Evolutionary conservation across 1,140 invertebrate species (phyloP).

Genomic region (Sycobia sp.): DNA sequence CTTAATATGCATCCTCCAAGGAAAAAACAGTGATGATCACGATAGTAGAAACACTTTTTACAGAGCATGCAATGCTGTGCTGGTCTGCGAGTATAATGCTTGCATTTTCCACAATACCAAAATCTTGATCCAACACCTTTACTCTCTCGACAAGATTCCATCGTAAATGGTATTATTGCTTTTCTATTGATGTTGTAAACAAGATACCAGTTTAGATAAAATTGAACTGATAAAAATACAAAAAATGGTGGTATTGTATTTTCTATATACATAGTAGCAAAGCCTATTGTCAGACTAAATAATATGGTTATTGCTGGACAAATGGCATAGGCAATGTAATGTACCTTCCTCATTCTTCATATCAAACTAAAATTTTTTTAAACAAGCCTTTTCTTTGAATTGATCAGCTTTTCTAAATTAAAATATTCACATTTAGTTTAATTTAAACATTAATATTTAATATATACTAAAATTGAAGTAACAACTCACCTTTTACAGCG

Average conservation of each 20-base stretch:
- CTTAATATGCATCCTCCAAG: constrained; percentile 45
- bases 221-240: constrained; percentile 46
- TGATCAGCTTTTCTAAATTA: background rate
- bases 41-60: constrained; percentile 47
- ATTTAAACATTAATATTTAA: background rate
- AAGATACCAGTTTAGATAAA: constrained; percentile 50
- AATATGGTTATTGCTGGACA: constrained; percentile 28
- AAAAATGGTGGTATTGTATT: constrained; percentile 42
- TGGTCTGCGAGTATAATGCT: constrained; percentile 42
- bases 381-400: background rate
- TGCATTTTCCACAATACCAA: constrained; percentile 50
- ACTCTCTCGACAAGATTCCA: constrained; percentile 11
- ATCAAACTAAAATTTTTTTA: too few relatives aligned
- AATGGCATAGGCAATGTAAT: constrained; percentile 16
- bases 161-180: constrained; percentile 38
- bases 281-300: constrained; percentile 21
- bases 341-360: constrained; percentile 20
- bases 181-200: constrained; percentile 42
- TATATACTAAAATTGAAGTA: background rate
- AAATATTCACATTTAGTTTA: background rate
- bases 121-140: constrained; percentile 33
- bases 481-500: background rate
- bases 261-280: constrained; percentile 43
- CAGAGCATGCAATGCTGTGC: constrained; percentile 45
- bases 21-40: constrained; percentile 51